Evolutionary conservation across 1,140 invertebrate species (phyloP), one percentile per base, ranked within the genome.

Genomic region (Neelides sp.): DNA sequence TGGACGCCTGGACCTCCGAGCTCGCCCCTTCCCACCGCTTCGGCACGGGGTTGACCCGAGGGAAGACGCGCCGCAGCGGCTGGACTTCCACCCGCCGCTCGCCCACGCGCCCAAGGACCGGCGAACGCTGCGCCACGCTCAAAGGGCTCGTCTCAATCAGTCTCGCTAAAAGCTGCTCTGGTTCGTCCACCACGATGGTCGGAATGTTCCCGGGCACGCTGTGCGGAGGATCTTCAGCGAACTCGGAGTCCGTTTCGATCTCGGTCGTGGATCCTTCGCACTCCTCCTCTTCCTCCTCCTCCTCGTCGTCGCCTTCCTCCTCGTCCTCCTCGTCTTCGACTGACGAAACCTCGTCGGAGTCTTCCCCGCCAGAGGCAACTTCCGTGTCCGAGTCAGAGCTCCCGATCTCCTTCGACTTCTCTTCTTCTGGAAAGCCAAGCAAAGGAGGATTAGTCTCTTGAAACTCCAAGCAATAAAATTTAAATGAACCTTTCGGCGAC

Each of bases 171-270:
- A 57, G 28, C 20, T 54, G 57, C 23, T 59, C 62, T 1, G 62
- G 63, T 48, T 67, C 67, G 28, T 68, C 62, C 24, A 69, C 66
- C 8, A 69, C 58, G 40, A 69, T 69, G n/a, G 65, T 66, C 8
- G 68, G 68, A 39, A 69, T 66, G 32, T 58, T 60, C 12, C 63
- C 64, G 0, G 60, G 59, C 15, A 59, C 59, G 28, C 50, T 48
- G 19, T 58, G 58, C 20, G 62, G 55, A 24, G 58, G 62, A 59
- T 87, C 84, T 55, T 85, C 79, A 45, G 85, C 85, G 62, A 90
- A 90, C 66, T 91, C 86, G 3, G 85, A 89, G 65, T 91, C 86
- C 0, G 86, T 91, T 39, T 84, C 86, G 52, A 91, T 87, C 72
- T 89, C 86, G 1, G 85, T 90, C 2, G 85, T 85, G 10, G 84